Evolutionary conservation across 2,888 invertebrate species (phyloP), one percentile per base, ranked within the genome.

Genomic region (Aporophyla lueneburgensis): DNA sequence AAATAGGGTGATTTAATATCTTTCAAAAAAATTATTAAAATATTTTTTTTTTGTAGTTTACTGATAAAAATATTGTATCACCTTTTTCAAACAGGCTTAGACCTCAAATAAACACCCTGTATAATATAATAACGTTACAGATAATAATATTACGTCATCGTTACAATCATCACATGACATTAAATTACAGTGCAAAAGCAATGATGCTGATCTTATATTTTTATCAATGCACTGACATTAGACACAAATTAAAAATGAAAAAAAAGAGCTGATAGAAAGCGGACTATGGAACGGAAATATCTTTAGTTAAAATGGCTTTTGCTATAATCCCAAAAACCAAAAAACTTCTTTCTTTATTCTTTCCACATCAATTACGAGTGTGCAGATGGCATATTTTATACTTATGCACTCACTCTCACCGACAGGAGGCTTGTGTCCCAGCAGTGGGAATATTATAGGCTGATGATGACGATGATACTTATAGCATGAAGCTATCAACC

Each of bases 41-140:
- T 59, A 5, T 19, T 0, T 16, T 21, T 21, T 21, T 6, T 1
- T 43, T 54, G 27, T 16, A 33, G 16, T n/a, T 33, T 40, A n/a
- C 0, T 53, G 10, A 1, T 14, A n/a, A n/a, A 58, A 21, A 56
- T 66, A 24, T 16, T 21, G 14, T 58, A 68, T 83, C 80, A 81
- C 82, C 82, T 61, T 68, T 24, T 78, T 56, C 12, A 72, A 78
- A 72, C 71, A 66, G 10, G 14, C 68, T 33, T 53, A 24, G 10
- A 63, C 33, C 51, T 27, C 72, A 81, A 81, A 78, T 83, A 81
- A 59, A 78, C 83, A 81, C 68, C 71, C 72, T 78, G 72, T 66
- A 14, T 27, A 43, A 19, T 53, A 46, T 62, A 80, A 53, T 53
- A 46, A 59, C 10, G 43, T 82, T 65, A 65, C 14, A 61, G 16